These are phyloP conservation scores for Chalcosyrphus nemorum DNA, from an alignment of 2,888 invertebrate genomes.

Conservation along the genomic window DNA sequence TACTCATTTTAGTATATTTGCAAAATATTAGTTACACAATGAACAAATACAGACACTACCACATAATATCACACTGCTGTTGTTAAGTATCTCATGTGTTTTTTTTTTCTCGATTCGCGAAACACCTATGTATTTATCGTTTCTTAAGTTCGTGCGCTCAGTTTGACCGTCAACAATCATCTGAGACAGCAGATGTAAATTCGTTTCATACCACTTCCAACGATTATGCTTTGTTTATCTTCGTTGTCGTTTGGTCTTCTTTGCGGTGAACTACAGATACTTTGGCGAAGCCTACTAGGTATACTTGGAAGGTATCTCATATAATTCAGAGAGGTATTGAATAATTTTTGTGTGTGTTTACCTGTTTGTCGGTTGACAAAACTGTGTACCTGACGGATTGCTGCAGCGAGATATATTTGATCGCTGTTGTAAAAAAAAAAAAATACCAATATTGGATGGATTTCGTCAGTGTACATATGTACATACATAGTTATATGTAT, in stretches of 20 bases:
- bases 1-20: constrained; percentile 50
- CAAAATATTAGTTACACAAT: constrained; percentile 47
- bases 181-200: constrained; percentile 68
- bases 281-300: no score
- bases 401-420: constrained; percentile 3
- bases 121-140: constrained; percentile 29
- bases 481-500: not conserved
- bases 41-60: not conserved
- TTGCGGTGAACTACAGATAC: not conserved
- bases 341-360: constrained; percentile 16
- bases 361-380: not conserved
- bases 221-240: constrained; percentile 42
- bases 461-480: constrained; percentile 28
- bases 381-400: constrained; percentile 3
- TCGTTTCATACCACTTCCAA: constrained; percentile 38
- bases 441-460: not conserved
- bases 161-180: constrained; percentile 69
- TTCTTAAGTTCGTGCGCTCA: constrained; percentile 41
- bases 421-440: not conserved
- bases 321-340: constrained; percentile 52
- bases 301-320: constrained; percentile 47
- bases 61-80: constrained; percentile 22
- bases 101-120: not conserved
- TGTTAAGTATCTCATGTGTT: constrained; percentile 32
- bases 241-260: not conserved